Evolutionary conservation across 2,888 invertebrate genomes (phyloP).

Genomic region (Nowickia ferox): DNA sequence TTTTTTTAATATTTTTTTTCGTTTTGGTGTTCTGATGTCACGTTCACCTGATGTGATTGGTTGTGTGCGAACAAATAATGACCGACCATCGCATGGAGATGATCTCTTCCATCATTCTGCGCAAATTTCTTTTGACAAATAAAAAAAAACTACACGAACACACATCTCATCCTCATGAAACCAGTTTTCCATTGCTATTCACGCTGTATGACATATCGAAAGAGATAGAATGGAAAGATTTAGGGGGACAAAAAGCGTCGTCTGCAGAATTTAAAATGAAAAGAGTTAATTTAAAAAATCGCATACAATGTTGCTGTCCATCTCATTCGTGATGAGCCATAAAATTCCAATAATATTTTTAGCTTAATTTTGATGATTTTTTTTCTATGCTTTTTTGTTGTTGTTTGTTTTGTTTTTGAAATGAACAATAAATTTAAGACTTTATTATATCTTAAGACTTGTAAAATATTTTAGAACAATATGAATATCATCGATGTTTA

Average conservation of each 20-base stretch:
- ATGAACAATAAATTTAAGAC: slow-evolving; percentile 28
- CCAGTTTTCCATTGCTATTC: slow-evolving; percentile 50
- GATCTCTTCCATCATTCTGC: slow-evolving; percentile 65
- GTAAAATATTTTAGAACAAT: neutral
- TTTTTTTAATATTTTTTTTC: neutral
- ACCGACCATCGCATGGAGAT: slow-evolving; percentile 53
- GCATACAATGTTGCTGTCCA: slow-evolving; percentile 64
- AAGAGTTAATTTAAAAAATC: slow-evolving; percentile 62
- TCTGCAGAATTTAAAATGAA: slow-evolving; percentile 18
- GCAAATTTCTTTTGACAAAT: slow-evolving; percentile 62
- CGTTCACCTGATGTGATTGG: slow-evolving; percentile 70
- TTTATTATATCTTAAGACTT: slow-evolving; percentile 16
- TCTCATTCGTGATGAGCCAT: slow-evolving; percentile 53
- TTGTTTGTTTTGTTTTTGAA: no score
- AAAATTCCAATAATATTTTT: slow-evolving; percentile 65
- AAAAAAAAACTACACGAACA: slow-evolving; percentile 16
- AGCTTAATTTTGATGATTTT: neutral
- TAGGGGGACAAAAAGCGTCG: slow-evolving; percentile 47
- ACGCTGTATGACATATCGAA: slow-evolving; percentile 48
- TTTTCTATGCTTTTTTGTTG: neutral
- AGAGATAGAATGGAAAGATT: slow-evolving; percentile 37
- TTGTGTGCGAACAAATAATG: slow-evolving; percentile 51
- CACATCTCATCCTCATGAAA: slow-evolving; percentile 49
- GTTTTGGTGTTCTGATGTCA: slow-evolving; percentile 38
- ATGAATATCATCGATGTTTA: neutral